Percentiles rank a stretch among this genome's conserved stretches.
These are phyloP conservation scores for Cyrtodaria siliqua DNA, from an alignment of 2,888 invertebrate genomes.

Conservation along the genomic window DNA sequence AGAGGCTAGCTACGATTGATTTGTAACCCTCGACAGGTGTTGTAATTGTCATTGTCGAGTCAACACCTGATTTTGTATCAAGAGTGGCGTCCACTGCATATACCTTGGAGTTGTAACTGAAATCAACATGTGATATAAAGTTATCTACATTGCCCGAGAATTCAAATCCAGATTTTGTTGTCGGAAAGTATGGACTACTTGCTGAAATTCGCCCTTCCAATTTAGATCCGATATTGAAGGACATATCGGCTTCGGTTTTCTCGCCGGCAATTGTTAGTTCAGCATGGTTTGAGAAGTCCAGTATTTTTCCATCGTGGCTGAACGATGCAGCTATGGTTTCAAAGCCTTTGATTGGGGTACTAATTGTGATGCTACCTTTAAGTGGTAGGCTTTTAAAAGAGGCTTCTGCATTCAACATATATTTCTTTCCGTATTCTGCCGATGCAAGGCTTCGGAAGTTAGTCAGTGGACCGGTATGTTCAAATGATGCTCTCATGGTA, in stretches of 20 bases:
- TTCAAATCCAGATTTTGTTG: conserved; percentile 33
- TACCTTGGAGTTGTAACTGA: conserved; percentile 14
- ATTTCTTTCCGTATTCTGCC: conserved; percentile 11
- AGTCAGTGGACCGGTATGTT: conserved; percentile 41
- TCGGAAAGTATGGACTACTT: conserved; percentile 29
- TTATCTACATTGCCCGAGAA: conserved; percentile 30
- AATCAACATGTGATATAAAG: conserved; percentile 21
- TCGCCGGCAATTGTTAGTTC: conserved; percentile 40
- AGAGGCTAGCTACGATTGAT: conserved; percentile 21
- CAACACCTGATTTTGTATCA: conserved; percentile 5
- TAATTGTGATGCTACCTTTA: background rate
- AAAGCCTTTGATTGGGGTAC: background rate
- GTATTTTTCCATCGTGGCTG: conserved; percentile 31
- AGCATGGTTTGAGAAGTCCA: conserved; percentile 46
- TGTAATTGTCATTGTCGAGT: conserved; percentile 22
- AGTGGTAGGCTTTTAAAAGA: conserved; percentile 7
- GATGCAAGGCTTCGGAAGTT: conserved; percentile 27
- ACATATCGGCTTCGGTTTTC: conserved; percentile 62
- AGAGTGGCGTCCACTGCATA: conserved; percentile 35
- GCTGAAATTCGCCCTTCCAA: conserved; percentile 34
- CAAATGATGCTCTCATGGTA: conserved; percentile 19
- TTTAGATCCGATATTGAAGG: conserved; percentile 51
- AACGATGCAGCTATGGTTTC: conserved; percentile 33
- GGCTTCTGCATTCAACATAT: conserved; percentile 18
- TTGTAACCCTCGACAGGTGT: conserved; percentile 43